phyloP scores from a whole-genome alignment of 2,888 invertebrate genomes.

The Chalcis sispes region DNA sequence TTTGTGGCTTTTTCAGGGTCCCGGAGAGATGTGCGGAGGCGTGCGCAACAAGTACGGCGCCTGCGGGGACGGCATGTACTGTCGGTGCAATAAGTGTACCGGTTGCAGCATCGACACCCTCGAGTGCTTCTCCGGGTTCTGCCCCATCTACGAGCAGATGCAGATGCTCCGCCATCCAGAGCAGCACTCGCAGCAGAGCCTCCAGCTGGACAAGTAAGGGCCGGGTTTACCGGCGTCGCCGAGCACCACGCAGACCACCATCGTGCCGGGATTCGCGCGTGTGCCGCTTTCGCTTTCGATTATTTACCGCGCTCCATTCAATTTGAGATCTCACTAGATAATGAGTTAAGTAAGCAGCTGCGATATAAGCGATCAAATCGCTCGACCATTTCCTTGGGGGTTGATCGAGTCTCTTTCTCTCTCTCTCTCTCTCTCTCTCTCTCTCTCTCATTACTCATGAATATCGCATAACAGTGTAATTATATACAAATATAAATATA shows the following conservation, averaged over 20 bases:
- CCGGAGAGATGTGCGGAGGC: conserved; percentile 75
- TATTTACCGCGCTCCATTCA: conserved; percentile 40
- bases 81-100: conserved; percentile 73
- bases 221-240: no score
- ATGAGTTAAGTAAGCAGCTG: conserved; percentile 46
- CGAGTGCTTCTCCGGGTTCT: conserved; percentile 63
- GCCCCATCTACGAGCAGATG: conserved; percentile 60
- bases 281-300: background rate
- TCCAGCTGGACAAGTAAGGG: conserved; percentile 61
- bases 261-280: background rate
- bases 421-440: no score
- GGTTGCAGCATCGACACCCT: conserved; percentile 73
- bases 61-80: conserved; percentile 74
- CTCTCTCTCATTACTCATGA: no score
- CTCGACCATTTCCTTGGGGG: background rate
- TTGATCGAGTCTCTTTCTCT: no score
- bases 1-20: no score
- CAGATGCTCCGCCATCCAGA: conserved; percentile 59
- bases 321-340: conserved; percentile 61
- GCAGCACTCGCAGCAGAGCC: conserved; percentile 54
- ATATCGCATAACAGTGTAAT: no score
- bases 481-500: background rate
- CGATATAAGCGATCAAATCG: conserved; percentile 32
- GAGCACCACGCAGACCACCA: background rate
- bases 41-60: conserved; percentile 69